A percentile compares a stretch with the other conserved stretches of the same genome.
Conservation (phyloP, 2,888 invertebrate species). For the Meghimatium bilineatum region DNA sequence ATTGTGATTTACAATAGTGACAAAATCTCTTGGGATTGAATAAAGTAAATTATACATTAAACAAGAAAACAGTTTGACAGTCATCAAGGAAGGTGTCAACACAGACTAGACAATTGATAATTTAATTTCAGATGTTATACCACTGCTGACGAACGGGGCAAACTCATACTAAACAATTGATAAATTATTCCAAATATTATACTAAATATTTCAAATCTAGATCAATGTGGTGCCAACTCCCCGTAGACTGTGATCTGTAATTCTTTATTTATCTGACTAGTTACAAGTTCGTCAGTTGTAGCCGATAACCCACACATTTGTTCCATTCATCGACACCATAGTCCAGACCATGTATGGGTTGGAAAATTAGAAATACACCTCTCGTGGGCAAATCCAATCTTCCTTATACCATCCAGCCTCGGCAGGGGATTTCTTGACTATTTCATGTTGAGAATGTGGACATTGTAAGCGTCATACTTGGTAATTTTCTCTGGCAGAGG, state of each 20-base stretch:
- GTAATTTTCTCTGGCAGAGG: not conserved
- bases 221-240: not conserved
- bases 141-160: no score
- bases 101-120: no score
- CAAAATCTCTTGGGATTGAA: no score
- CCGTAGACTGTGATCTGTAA: not conserved
- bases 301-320: not conserved
- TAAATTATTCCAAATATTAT: not conserved
- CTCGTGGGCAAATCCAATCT: not conserved
- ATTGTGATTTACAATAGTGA: no score
- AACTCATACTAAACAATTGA: no score
- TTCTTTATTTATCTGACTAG: not conserved
- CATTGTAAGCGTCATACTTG: not conserved
- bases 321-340: not conserved
- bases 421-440: not conserved
- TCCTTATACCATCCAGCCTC: not conserved
- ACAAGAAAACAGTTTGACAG: no score
- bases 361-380: not conserved
- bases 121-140: no score
- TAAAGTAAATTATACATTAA: no score
- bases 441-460: not conserved
- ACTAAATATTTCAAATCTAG: not conserved
- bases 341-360: no score
- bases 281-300: not conserved
- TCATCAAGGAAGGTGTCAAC: no score